Base-by-base conservation (phyloP, 2,113 vertebrate species). In the Brachyhypopomus occidentalis region DNA sequence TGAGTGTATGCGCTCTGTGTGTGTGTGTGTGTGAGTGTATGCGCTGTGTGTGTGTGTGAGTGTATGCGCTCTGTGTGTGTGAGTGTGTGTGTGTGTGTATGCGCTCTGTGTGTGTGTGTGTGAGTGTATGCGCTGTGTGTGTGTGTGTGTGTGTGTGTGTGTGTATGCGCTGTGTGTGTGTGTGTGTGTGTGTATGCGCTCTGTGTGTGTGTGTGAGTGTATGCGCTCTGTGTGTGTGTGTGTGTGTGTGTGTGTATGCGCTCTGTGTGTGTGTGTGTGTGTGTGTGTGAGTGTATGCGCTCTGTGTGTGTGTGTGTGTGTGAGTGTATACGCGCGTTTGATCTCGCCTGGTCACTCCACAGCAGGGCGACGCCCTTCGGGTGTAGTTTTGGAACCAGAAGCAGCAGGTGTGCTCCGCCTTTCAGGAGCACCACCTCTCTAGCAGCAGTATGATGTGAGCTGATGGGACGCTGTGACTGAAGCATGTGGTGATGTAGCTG, bases 241-340 rank as follows among this genome's bases (percentile, higher is more conserved):
- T 17, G 22, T 82, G 60, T 41, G 8, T 62, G 38, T 23, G 11
- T 22, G 52, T 45, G 48, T 81, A 17, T 62, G 55, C 70, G 41
- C 38, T 38, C n/a, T n/a, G n/a, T n/a, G n/a, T n/a, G n/a, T n/a
- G n/a, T 80, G 58, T 73, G 78, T 75, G 62, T 70, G 62, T 22
- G 48, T 45, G 62, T 27, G 8, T 63, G 38, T 23, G 12, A 19
- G 55, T 45, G 52, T 82, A 11, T 62, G 56, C 70, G 45, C 3
- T n/a, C n/a, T n/a, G n/a, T n/a, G 45, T 56, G 45, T 74, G 72
- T 56, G 45, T 19, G 23, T 82, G 62, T 27, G 8, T 63, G 38
- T 23, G 12, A 19, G 55, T 45, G 52, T 82, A 11, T 62, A 36
- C 70, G 45, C 3, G 30, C 3, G 30, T 30, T 30, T 30, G 30